These are phyloP conservation scores for Notoglanidium macrostoma DNA, from an alignment of 2,797 vertebrate genomes.

Conservation along the genomic window DNA sequence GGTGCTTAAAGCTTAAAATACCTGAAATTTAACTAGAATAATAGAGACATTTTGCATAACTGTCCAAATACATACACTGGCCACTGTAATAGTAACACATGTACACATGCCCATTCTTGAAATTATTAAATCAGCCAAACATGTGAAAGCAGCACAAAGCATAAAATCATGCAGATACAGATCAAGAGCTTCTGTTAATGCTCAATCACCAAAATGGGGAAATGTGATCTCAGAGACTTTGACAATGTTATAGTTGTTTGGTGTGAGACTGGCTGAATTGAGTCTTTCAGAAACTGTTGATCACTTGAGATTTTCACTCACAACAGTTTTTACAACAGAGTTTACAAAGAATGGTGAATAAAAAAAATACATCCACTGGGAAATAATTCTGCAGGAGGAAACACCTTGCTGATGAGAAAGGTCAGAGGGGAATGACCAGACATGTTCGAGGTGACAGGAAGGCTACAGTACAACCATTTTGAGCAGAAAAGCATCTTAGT, in stretches of 20 bases:
- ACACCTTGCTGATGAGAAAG: background rate
- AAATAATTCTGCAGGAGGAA: background rate
- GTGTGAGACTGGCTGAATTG: no score
- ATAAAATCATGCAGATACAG: background rate
- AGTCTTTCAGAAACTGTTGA: background rate
- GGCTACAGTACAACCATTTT: background rate
- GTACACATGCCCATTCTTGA: background rate
- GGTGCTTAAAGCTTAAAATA: background rate
- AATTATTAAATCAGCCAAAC: background rate
- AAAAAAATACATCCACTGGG: background rate
- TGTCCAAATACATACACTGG: background rate
- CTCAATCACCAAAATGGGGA: background rate
- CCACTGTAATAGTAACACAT: background rate
- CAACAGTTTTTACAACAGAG: background rate
- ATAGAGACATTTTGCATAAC: background rate
- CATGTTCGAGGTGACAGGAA: background rate
- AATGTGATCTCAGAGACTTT: background rate
- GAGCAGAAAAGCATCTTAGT: background rate
- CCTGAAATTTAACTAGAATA: background rate
- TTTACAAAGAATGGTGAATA: background rate
- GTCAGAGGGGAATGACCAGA: background rate
- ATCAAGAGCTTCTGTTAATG: background rate
- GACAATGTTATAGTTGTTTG: background rate
- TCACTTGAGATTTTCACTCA: constrained; percentile 1
- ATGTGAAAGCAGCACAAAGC: background rate